Evolutionary conservation across 2,888 invertebrate genomes (phyloP).

Genomic region (Odiellus spinosus): DNA sequence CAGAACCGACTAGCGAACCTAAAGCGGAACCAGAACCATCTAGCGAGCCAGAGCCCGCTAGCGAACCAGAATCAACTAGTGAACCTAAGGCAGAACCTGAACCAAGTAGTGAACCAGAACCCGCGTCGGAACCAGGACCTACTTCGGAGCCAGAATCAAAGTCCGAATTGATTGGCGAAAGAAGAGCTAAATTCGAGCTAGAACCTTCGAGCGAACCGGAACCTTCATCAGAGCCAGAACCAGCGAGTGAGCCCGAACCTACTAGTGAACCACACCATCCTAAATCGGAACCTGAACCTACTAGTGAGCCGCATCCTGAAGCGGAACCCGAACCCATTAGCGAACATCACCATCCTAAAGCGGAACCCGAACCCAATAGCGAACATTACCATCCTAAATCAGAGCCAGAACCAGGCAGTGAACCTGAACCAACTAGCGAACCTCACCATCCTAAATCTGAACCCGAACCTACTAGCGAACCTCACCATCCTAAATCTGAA

Average conservation of each 20-base stretch:
- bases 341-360: conserved; percentile 24
- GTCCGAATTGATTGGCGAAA: conserved; percentile 6
- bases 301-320: conserved; percentile 19
- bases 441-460: conserved; percentile 2
- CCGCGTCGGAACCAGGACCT: conserved; percentile 3
- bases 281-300: conserved; percentile 19
- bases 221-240: conserved; percentile 30
- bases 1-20: conserved; percentile 24
- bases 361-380: conserved; percentile 25
- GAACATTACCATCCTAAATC: conserved; percentile 5
- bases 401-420: conserved; percentile 30
- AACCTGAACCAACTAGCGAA: conserved; percentile 20
- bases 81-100: conserved; percentile 20
- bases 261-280: conserved; percentile 25
- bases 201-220: conserved; percentile 29
- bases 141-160: conserved; percentile 6
- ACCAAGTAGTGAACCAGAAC: conserved; percentile 16
- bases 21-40: conserved; percentile 23
- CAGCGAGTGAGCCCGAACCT: conserved; percentile 23
- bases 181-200: conserved; percentile 5
- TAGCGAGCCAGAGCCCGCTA: conserved; percentile 25
- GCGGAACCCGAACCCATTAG: conserved; percentile 7
- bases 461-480: conserved; percentile 22
- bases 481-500: conserved; percentile 9
- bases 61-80: conserved; percentile 19